phyloP scores from a whole-genome alignment of 2,113 vertebrate genomes.

The Sinocyclocheilus maitianheensis region DNA sequence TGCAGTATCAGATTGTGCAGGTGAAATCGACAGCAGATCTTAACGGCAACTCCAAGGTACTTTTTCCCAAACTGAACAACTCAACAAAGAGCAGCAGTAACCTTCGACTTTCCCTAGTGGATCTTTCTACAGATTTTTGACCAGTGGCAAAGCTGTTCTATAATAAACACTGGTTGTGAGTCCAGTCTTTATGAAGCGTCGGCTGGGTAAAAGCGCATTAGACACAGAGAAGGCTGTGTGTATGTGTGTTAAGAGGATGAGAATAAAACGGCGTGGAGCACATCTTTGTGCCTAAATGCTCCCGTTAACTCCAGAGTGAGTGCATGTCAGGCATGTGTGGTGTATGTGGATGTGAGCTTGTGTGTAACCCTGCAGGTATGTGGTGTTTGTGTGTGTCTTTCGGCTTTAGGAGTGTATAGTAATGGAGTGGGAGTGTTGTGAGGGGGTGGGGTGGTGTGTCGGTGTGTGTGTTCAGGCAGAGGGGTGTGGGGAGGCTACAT shows the following conservation, averaged over 20 bases:
- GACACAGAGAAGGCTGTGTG: slow-evolving; percentile 23
- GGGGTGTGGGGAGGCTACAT: slow-evolving; percentile 68
- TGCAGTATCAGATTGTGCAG: background rate
- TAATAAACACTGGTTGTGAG: background rate
- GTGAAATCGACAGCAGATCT: slow-evolving; percentile 6
- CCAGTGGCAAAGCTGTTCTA: background rate
- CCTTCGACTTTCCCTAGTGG: background rate
- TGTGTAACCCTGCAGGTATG: slow-evolving; percentile 55
- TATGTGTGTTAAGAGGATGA: slow-evolving; percentile 1
- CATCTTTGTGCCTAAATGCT: slow-evolving; percentile 68
- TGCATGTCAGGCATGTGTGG: slow-evolving; percentile 64
- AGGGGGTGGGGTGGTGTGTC: slow-evolving; percentile 46
- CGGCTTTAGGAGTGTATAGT: slow-evolving; percentile 62
- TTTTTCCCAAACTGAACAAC: slow-evolving; percentile 5
- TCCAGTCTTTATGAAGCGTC: background rate
- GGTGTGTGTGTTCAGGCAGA: slow-evolving; percentile 49
- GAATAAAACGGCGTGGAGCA: slow-evolving; percentile 41
- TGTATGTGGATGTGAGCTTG: slow-evolving; percentile 52
- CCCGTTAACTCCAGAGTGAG: slow-evolving; percentile 65
- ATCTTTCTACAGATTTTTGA: background rate
- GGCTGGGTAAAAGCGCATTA: slow-evolving; percentile 17
- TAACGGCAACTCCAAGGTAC: background rate
- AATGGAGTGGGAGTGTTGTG: slow-evolving; percentile 37
- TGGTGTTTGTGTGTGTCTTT: slow-evolving; percentile 51
- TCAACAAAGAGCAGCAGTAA: background rate